Base-by-base conservation (phyloP, 2,888 invertebrate genomes). In the Oxycera nigricornis region DNA sequence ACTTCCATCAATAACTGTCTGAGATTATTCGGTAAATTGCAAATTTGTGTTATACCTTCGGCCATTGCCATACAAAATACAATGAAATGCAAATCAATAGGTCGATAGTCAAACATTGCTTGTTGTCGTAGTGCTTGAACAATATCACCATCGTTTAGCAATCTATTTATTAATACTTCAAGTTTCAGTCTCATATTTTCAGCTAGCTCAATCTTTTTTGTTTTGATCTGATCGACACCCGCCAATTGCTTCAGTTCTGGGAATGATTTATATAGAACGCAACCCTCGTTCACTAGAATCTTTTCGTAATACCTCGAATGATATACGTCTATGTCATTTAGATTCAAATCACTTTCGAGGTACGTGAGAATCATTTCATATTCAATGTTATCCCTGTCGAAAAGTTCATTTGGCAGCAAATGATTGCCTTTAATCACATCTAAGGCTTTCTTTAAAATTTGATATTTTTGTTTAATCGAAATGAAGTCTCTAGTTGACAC, bases 1-100 rank as follows among this genome's bases (percentile, higher is more conserved):
- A 85, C 83, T 68, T 85, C 86, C 24, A 81, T 82, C 7, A 90
- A 78, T 57, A 92, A 84, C 73, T 89, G 84, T 68, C 90, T 87
- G 80, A 93, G 88, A 79, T 92, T 90, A 61, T 87, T 86, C 1
- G 89, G 90, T 78, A 93, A 82, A 76, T 89, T 86, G 76, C 86
- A 85, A 1, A 89, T 88, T 72, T 85, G 85, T 3, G 88, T 83
- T 77, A 89, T 84, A 22, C 88, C 88, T 81, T 91, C 91, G 4
- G 89, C 90, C 77, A 91, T 82, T 26, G 87, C 87, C 83, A 88
- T 87, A 76, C 89, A 90, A 72, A 90, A 85, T 76, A 89, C 88
- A 75, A 91, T 81, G 73, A 89, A 87, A 77, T 89, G 87, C 74
- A 90, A 80, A 80, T 90, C 90, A 1, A 82, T 78, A 7, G 85